Base-by-base conservation (phyloP, 2,113 vertebrate species). In the Myotis brandtii region DNA sequence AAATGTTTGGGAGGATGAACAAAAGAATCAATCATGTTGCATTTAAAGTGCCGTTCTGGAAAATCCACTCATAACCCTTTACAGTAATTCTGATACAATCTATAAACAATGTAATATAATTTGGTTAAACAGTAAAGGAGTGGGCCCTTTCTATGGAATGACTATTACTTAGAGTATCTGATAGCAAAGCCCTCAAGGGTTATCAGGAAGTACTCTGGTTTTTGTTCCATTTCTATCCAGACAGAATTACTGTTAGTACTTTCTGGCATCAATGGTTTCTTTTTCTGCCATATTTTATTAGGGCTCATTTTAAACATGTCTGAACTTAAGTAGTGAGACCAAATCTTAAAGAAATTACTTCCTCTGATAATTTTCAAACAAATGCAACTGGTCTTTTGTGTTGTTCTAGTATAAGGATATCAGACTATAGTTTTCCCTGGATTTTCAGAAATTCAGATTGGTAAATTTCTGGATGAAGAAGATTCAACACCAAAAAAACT, bases 41-140 rank as follows among this genome's bases (percentile, higher is more conserved):
- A 32, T 84, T 97, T 98, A 97, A 97, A 85, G 27, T 93, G 88
- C 82, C 95, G 95, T 97, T 95, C 82, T 96, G 64, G 72, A 95
- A 96, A 97, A 95, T 92, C 56, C 95, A 93, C 50, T 97, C 92
- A 97, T 83, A 70, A 73, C 9, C 94, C 93, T 97, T 90, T 80
- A 59, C 96, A 86, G 76, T 95, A 89, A 87, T 97, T 94, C 95
- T 94, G 79, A 96, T 91, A 95, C 27, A 85, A 94, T 97, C 92
- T 97, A 95, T 73, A 98, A 97, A 95, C 96, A 97, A 84, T 96
- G 94, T 70, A 92, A 70, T 91, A 94, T 97, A 97, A 98, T 97
- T 91, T 80, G 48, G 34, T 97, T 97, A 97, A 96, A 89, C 96
- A 96, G 67, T 96, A 94, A 96, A 96, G 48, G 48, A 92, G 76